Base-by-base conservation (phyloP, 2,113 vertebrate genomes). In the Suricata suricatta region DNA sequence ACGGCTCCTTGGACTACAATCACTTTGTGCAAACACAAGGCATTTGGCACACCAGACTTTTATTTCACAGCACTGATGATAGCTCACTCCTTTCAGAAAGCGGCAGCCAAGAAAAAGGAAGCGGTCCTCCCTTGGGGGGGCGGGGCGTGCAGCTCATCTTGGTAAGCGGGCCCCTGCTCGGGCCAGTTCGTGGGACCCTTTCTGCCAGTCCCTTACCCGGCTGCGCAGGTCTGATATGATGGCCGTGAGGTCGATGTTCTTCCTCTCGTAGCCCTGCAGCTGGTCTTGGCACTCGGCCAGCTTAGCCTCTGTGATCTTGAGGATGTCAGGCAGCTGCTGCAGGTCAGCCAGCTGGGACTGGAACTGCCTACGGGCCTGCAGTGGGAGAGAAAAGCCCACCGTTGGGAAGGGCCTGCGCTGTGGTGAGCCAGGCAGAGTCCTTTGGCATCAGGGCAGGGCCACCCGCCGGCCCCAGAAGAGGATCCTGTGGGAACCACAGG, bases 231-330 rank as follows among this genome's bases (percentile, higher is more conserved):
- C 99, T 41, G 99, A 93, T 72, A 99, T 99, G 95, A 98, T 98
- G 17, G 97, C 95, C 85, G 98, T 99, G 84, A 99, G 99, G 87
- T 99, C 99, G 1, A 96, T 15, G 41, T 98, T 99, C 97, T 99
- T 99, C 96, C 98, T 99, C 98, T 99, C 99, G 0, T 99, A 99
- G 89, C 97, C 96, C 93, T 98, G 98, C 83, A 99, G 98, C 95
- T 99, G 99, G 4, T 99, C 98, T 83, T 99, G 99, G 83, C 99
- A 99, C 90, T 99, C 99, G 57, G 99, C 99, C 90, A 99, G 98
- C 92, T 99, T 99, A 0, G 98, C 96, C 97, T 99, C 99, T 0
- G 99, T 98, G 44, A 98, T 98, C 88, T 98, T 99, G 13, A 99
- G 96, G 76, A 99, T 98, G 87, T 99, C 99, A 0, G 99, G 99